Base-by-base conservation (phyloP, 2,113 vertebrate genomes). In the Pelecanoides urinatrix region DNA sequence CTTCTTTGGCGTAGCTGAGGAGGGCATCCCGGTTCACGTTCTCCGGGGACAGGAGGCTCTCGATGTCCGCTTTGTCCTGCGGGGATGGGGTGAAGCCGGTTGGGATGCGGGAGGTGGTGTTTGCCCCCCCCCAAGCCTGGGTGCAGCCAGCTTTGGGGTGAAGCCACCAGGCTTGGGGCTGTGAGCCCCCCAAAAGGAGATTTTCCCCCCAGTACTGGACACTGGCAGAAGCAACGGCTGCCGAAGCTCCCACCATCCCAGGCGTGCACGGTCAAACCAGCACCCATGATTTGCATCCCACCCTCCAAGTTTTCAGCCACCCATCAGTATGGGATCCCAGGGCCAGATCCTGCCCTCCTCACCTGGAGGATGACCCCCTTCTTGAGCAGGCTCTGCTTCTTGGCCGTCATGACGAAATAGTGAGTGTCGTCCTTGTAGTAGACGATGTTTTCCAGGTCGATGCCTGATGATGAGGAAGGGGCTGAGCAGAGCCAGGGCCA, bases 341-440 rank as follows among this genome's bases (percentile, higher is more conserved):
- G n/a, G 67, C 14, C 5, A 1, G 13, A 49, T 65, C 59, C 89
- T 63, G 89, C 50, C 49, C 36, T 15, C 52, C 97, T 93, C 96
- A 99, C 99, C 98, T 99, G 98, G 45, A 98, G 98, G 91, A 99
- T 98, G 83, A 99, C 99, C 4, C 99, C 99, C 44, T 98, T 99
- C 56, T 98, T 98, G 77, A 99, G 97, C 94, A 99, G 97, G 89
- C 99, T 99, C 78, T 98, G 98, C 95, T 99, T 99, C 97, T 99
- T 99, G 97, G 99, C 99, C n/a, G 99, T 99, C 99, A 99, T 99
- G 95, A 99, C 99, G 32, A 99, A 99, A 91, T 99, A 99, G 97
- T 99, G 99, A 55, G 99, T 99, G 91, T 99, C 99, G 2, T 99
- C 99, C 97, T 99, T 99, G 97, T 99, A 99, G 98, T 99, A 99